A percentile compares a stretch with the other conserved stretches of the same genome.
These are phyloP conservation scores for Strigamia maritima DNA, from an alignment of 2,888 invertebrate species.

Conservation along the genomic window DNA sequence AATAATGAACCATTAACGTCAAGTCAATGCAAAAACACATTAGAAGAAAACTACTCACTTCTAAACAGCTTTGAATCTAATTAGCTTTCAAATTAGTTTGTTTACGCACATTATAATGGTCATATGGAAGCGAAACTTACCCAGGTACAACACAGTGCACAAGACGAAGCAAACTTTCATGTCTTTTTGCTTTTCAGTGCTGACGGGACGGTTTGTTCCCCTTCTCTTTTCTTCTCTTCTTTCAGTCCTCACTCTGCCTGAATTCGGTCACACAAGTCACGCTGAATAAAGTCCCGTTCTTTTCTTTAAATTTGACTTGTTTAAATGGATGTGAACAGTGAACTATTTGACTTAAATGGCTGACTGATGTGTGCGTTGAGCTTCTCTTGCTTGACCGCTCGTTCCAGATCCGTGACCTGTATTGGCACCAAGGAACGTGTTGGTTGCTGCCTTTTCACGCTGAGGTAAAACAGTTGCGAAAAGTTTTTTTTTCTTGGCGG, in stretches of 20 bases:
- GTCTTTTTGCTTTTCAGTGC: neutral
- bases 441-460: conserved; percentile 12
- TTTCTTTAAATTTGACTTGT: neutral
- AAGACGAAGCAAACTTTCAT: conserved; percentile 9
- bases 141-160: conserved; percentile 30
- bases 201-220: neutral
- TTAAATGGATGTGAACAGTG: neutral
- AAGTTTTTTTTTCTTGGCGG: neutral
- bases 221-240: neutral
- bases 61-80: neutral
- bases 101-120: neutral
- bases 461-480: neutral
- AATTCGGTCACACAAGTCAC: neutral
- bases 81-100: neutral
- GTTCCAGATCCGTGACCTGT: conserved; percentile 28
- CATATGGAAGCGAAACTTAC: conserved; percentile 4
- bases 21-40: neutral
- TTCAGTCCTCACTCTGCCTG: neutral
- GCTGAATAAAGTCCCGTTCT: neutral
- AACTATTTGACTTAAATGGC: neutral
- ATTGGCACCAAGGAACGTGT: conserved; percentile 31
- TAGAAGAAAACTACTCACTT: neutral
- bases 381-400: conserved; percentile 21
- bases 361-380: conserved; percentile 11
- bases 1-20: neutral